A percentile compares a stretch with the other conserved stretches of the same genome.
Conservation (phyloP, 2,888 invertebrate species). For the Synergus umbraculus region DNA sequence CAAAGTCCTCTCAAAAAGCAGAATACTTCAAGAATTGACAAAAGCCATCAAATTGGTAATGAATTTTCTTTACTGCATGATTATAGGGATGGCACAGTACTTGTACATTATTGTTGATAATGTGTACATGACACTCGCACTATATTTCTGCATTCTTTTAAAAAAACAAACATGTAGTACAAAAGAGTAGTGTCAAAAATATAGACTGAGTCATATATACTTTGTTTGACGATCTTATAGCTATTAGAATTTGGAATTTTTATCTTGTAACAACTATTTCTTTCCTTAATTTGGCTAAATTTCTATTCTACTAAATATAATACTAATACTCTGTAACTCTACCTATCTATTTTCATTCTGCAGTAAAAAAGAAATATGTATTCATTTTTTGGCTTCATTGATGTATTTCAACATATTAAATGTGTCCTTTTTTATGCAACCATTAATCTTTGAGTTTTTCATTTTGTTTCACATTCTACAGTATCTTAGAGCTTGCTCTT, state of each 20-base stretch:
- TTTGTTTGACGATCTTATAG: background rate
- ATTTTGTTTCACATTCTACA: background rate
- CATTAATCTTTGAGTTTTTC: background rate
- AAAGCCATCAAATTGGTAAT: constrained; percentile 77
- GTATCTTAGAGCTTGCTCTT: too few species aligned
- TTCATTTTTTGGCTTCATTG: too few species aligned
- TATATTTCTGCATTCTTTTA: background rate
- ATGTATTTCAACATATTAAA: too few species aligned
- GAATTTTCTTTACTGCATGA: constrained; percentile 41
- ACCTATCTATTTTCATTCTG: background rate
- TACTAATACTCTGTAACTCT: too few species aligned
- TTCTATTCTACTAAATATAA: too few species aligned
- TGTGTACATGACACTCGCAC: background rate
- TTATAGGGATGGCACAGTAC: background rate
- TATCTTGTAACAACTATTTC: background rate
- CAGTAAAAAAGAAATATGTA: background rate
- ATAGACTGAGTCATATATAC: too few species aligned
- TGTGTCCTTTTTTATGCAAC: background rate
- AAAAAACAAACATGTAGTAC: background rate
- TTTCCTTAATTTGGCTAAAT: background rate
- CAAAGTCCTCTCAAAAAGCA: constrained; percentile 74
- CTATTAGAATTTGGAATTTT: background rate
- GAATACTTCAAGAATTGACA: constrained; percentile 75
- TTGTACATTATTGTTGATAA: background rate
- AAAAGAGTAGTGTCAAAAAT: background rate